Conservation (phyloP, 1,140 invertebrate genomes). For the Aphidius ervi region DNA sequence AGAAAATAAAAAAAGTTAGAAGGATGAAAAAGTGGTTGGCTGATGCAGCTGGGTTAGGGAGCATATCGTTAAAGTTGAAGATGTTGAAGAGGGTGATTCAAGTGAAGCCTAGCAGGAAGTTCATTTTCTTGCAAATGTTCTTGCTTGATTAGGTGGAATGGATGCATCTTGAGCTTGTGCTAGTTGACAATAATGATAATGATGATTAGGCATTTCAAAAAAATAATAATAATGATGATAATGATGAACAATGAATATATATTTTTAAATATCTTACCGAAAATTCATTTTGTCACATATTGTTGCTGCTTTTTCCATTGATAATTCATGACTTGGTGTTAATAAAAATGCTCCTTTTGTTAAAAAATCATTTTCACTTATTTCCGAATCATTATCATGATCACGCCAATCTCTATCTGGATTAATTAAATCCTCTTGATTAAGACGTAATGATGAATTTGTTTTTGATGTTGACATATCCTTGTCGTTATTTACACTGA, state of each 20-base stretch:
- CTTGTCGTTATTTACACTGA: conserved; percentile 42
- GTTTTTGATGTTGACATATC: conserved; percentile 47
- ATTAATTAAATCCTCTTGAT: conserved; percentile 35
- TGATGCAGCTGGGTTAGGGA: conserved; percentile 12
- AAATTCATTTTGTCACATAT: conserved; percentile 85
- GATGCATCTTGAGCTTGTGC: conserved; percentile 20
- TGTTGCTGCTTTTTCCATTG: conserved; percentile 76
- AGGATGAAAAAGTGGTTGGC: neutral
- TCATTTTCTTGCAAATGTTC: conserved; percentile 27
- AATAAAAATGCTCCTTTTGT: conserved; percentile 73
- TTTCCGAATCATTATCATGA: conserved; percentile 45
- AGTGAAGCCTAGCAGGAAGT: conserved; percentile 23
- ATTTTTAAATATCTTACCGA: conserved; percentile 36
- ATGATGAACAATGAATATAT: neutral
- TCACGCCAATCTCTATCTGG: conserved; percentile 30
- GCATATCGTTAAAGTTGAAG: conserved; percentile 18
- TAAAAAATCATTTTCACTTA: conserved; percentile 48
- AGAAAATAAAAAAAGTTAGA: conserved; percentile 16
- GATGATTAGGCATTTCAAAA: conserved; percentile 7
- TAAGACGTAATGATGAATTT: conserved; percentile 39
- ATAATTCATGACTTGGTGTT: conserved; percentile 77
- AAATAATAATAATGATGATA: neutral
- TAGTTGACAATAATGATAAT: conserved; percentile 1
- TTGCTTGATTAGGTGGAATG: conserved; percentile 13
- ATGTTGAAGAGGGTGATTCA: neutral